Conservation (phyloP, 1,140 invertebrate species). For the Hyles vespertilio region DNA sequence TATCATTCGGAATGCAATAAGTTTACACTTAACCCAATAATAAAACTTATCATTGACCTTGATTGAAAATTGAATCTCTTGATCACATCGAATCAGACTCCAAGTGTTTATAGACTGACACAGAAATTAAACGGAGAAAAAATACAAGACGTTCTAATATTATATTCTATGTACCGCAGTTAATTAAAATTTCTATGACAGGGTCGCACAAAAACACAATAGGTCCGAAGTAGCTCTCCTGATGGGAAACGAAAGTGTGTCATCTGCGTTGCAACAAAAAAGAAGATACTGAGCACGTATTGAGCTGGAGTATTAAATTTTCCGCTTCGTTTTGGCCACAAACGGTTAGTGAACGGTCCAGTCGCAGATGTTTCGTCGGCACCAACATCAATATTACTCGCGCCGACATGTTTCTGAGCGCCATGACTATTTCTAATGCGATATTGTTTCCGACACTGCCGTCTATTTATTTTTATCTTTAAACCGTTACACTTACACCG, state of each 20-base stretch:
- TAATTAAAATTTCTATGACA: slow-evolving; percentile 30
- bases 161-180: slow-evolving; percentile 18
- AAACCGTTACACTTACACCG: background rate
- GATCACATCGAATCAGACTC: slow-evolving; percentile 16
- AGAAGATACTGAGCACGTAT: slow-evolving; percentile 60
- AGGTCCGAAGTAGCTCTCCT: slow-evolving; percentile 16
- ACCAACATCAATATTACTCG: slow-evolving; percentile 6
- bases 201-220: slow-evolving; percentile 24
- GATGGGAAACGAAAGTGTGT: slow-evolving; percentile 52
- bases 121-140: slow-evolving; percentile 8
- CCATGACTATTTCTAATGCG: too few species aligned
- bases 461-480: too few species aligned
- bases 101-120: slow-evolving; percentile 11
- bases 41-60: slow-evolving; percentile 16
- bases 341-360: slow-evolving; percentile 48
- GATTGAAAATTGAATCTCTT: slow-evolving; percentile 19
- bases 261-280: slow-evolving; percentile 43
- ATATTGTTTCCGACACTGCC: too few species aligned
- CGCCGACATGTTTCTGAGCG: too few species aligned
- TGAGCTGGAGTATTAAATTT: slow-evolving; percentile 64
- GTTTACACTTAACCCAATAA: slow-evolving; percentile 12
- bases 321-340: slow-evolving; percentile 61
- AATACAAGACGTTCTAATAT: slow-evolving; percentile 16
- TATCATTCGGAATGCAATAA: background rate
- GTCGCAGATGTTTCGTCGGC: slow-evolving; percentile 15